Percentiles rank a stretch among this genome's conserved stretches.
These are phyloP conservation scores for Eurytoma californica DNA, from an alignment of 2,888 invertebrate species.

Conservation along the genomic window DNA sequence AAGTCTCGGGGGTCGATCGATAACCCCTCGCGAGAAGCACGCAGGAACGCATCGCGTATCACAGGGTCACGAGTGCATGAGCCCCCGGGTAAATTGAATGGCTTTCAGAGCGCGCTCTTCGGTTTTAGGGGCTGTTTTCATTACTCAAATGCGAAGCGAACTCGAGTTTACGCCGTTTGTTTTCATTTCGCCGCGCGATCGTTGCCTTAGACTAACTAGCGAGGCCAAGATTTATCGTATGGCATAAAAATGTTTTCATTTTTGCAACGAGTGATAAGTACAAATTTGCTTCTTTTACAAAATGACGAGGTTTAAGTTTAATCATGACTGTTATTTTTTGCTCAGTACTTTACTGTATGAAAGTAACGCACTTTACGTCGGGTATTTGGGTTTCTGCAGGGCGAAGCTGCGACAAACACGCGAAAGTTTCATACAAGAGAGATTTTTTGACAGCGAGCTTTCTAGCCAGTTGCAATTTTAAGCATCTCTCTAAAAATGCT, in stretches of 20 bases:
- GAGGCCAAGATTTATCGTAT: no score
- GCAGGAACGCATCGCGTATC: conserved; percentile 2
- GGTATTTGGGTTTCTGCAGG: not conserved
- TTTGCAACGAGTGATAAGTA: no score
- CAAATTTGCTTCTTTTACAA: no score
- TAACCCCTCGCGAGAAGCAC: conserved; percentile 2
- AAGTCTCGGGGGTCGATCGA: conserved; percentile 27
- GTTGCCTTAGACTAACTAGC: no score
- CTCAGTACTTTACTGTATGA: not conserved
- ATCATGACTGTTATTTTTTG: not conserved
- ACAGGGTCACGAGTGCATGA: not conserved
- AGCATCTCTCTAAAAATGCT: not conserved
- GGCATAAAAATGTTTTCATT: no score
- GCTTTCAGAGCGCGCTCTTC: not conserved
- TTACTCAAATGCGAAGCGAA: not conserved
- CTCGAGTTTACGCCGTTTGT: no score
- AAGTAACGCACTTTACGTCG: not conserved
- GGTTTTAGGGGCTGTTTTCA: not conserved
- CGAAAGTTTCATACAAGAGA: conserved; percentile 8
- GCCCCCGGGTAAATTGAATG: not conserved
- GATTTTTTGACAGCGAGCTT: not conserved
- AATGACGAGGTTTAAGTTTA: not conserved
- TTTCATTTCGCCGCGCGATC: no score
- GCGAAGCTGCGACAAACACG: conserved; percentile 9
- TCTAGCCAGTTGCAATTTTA: conserved; percentile 7